Evolutionary conservation across 2,888 invertebrate genomes (phyloP).

Genomic region (Drosophila lacicola): DNA sequence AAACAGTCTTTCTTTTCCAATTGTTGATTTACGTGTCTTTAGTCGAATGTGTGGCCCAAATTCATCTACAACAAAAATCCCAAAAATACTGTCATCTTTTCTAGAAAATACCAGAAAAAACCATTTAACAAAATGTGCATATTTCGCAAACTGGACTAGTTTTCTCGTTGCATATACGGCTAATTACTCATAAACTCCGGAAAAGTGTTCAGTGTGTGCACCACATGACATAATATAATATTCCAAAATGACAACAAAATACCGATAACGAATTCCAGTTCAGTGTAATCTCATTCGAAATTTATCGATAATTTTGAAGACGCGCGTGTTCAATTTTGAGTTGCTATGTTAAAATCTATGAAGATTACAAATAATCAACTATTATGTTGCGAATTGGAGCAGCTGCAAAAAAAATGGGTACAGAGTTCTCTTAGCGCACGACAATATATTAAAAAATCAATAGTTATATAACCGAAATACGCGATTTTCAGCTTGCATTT

Average conservation of each 20-base stretch:
- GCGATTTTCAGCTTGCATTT: neutral
- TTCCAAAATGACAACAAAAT: neutral
- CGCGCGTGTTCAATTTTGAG: neutral
- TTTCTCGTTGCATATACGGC: neutral
- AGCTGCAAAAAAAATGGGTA: neutral
- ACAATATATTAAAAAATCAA: too few species aligned
- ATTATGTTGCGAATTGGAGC: neutral
- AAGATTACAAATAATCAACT: neutral
- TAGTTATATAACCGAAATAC: neutral
- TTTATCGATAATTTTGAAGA: neutral
- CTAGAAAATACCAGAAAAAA: neutral
- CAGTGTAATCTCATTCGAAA: neutral
- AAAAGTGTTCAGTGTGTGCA: too few species aligned
- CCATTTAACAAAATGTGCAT: neutral
- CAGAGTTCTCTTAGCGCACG: neutral
- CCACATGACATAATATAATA: too few species aligned
- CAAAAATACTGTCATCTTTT: neutral
- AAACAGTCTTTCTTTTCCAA: constrained; percentile 31
- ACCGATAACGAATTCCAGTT: neutral
- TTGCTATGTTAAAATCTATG: neutral
- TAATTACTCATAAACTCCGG: too few species aligned
- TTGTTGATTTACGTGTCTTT: constrained; percentile 77
- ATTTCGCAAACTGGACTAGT: neutral
- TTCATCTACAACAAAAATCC: neutral
- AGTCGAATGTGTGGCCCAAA: constrained; percentile 28